Evolutionary conservation across 1,140 invertebrate species (phyloP).

Genomic region (Drosophila mojavensis): DNA sequence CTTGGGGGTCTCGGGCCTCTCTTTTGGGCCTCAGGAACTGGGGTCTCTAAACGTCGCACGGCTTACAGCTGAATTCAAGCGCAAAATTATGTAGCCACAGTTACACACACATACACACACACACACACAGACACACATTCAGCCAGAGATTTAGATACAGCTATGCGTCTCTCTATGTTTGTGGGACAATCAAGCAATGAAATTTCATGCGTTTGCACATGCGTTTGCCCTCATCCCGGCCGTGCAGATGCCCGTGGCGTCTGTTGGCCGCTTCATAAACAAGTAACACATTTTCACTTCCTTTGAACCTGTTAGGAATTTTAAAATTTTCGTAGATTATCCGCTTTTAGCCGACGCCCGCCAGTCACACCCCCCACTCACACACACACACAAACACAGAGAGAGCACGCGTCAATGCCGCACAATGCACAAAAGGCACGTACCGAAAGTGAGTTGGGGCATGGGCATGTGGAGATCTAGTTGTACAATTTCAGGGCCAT

Average conservation of each 20-base stretch:
- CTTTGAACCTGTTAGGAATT: conserved; percentile 80
- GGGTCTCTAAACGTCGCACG: conserved; percentile 66
- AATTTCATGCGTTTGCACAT: conserved; percentile 82
- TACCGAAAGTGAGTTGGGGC: conserved; percentile 45
- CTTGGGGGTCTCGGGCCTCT: conserved; percentile 44
- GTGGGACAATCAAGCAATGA: conserved; percentile 81
- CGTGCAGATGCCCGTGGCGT: conserved; percentile 26
- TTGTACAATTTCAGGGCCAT: conserved; percentile 21
- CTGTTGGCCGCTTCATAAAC: conserved; percentile 59
- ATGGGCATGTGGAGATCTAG: conserved; percentile 26
- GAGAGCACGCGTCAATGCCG: conserved; percentile 57
- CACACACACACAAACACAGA: conserved; percentile 17
- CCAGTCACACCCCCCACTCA: conserved; percentile 47
- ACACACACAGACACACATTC: conserved; percentile 20
- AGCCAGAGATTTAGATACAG: conserved; percentile 13
- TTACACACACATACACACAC: conserved; percentile 32
- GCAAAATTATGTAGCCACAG: conserved; percentile 81
- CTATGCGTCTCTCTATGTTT: conserved; percentile 52
- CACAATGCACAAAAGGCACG: conserved; percentile 78
- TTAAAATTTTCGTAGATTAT: conserved; percentile 78
- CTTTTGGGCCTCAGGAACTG: conserved; percentile 50
- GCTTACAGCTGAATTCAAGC: conserved; percentile 77
- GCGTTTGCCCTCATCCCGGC: conserved; percentile 49
- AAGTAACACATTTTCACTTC: conserved; percentile 82
- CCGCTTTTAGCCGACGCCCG: conserved; percentile 64